Percentiles rank a stretch among this genome's conserved stretches.
Evolutionary conservation across 2,888 invertebrate genomes (phyloP).

Genomic region (Tenodera sinensis): DNA sequence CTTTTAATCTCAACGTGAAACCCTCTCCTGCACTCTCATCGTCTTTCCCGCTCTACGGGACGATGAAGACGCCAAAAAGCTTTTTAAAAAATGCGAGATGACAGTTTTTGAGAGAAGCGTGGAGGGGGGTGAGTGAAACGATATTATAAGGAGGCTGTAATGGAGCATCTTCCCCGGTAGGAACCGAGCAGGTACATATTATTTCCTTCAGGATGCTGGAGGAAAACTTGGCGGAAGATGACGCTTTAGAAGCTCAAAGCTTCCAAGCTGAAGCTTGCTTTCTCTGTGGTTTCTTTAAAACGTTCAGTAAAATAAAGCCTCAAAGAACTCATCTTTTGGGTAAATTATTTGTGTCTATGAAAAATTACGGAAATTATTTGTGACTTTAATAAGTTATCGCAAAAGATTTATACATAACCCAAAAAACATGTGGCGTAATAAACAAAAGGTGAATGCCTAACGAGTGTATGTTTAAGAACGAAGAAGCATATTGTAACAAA

Average conservation of each 20-base stretch:
- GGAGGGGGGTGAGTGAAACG: neutral
- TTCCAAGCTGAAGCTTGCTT: neutral
- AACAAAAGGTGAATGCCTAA: too few species aligned
- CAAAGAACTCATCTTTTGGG: too few species aligned
- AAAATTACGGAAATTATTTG: too few species aligned
- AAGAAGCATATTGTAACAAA: too few species aligned
- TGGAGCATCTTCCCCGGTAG: constrained; percentile 7
- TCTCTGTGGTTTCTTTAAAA: neutral
- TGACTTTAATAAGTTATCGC: too few species aligned
- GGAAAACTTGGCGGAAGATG: neutral
- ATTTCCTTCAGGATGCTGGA: neutral
- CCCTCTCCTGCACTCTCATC: neutral
- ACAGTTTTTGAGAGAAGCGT: constrained; percentile 5
- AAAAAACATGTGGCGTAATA: too few species aligned
- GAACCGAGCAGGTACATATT: neutral
- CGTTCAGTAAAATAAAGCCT: too few species aligned
- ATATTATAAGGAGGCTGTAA: constrained; percentile 21
- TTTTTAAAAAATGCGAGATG: constrained; percentile 22
- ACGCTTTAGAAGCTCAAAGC: neutral
- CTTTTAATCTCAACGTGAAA: neutral
- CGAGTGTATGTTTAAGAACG: too few species aligned
- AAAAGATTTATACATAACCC: too few species aligned
- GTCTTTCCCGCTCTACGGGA: neutral
- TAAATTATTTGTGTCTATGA: too few species aligned
- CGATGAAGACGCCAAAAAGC: constrained; percentile 20